These are phyloP conservation scores for Hemiscyllium ocellatum DNA, from an alignment of 2,113 vertebrate genomes.

Conservation along the genomic window DNA sequence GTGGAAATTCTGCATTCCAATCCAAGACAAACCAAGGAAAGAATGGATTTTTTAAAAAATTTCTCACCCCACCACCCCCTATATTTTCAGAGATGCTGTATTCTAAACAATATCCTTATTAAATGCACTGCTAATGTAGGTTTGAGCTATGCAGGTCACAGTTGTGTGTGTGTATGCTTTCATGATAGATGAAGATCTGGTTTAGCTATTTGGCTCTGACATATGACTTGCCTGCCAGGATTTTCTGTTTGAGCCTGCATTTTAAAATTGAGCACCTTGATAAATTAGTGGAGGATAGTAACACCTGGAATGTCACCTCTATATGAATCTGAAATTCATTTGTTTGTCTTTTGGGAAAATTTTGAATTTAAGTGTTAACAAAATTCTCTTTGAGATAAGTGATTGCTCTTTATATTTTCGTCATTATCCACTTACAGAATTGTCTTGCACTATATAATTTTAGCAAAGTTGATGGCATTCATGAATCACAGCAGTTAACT, in stretches of 20 bases:
- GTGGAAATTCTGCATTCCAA: background rate
- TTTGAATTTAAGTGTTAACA: background rate
- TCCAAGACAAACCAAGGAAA: background rate
- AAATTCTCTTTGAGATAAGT: background rate
- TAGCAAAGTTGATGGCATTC: background rate
- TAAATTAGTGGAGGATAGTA: background rate
- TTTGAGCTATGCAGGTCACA: background rate
- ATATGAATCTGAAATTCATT: background rate
- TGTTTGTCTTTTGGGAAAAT: background rate
- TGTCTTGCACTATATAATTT: background rate
- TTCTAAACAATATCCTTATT: background rate
- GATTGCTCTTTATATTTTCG: background rate
- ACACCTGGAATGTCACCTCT: background rate
- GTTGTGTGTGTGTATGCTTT: too few relatives aligned
- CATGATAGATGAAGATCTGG: too few relatives aligned
- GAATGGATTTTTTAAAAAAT: background rate
- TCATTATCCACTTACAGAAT: background rate
- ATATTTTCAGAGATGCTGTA: background rate
- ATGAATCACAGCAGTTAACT: conserved; percentile 15
- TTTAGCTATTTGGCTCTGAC: background rate
- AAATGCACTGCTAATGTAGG: background rate
- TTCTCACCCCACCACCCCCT: too few relatives aligned
- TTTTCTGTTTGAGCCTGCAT: background rate
- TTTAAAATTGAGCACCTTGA: background rate
- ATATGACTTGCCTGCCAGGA: background rate